These are phyloP conservation scores for Seriola rivoliana DNA, from an alignment of 2,113 vertebrate genomes.

Conservation along the genomic window DNA sequence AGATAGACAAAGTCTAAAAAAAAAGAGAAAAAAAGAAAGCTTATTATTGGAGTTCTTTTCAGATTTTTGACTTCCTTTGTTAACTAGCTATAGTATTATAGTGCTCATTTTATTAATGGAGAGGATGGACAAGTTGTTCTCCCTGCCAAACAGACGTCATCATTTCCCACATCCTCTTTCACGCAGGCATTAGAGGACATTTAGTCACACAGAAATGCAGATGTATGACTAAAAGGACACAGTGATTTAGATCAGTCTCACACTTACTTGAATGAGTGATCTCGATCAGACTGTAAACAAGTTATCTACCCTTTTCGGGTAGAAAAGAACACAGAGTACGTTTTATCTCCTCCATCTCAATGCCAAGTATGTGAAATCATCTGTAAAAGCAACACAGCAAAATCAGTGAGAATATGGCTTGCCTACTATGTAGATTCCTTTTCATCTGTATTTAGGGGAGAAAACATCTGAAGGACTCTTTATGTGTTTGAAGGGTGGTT, in stretches of 20 bases:
- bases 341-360: constrained; percentile 10
- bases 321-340: constrained; percentile 3
- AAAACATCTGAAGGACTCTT: constrained; percentile 15
- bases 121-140: constrained; percentile 27
- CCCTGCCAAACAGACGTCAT: constrained; percentile 7
- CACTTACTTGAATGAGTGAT: background rate
- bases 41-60: background rate
- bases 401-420: constrained; percentile 7
- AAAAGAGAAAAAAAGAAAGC: constrained; percentile 14
- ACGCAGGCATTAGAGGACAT: background rate
- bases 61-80: background rate
- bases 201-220: constrained; percentile 13
- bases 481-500: background rate
- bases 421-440: background rate
- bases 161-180: background rate
- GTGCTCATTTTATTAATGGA: constrained; percentile 20
- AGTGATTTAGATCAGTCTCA: constrained; percentile 14
- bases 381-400: constrained; percentile 27
- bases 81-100: background rate
- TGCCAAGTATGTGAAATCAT: constrained; percentile 10
- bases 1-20: background rate
- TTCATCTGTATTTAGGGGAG: constrained; percentile 13
- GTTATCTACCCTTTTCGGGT: background rate
- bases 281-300: background rate
- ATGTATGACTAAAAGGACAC: background rate